Conservation (phyloP, 1,140 invertebrate genomes). For the Drosophila prosaltans region DNA sequence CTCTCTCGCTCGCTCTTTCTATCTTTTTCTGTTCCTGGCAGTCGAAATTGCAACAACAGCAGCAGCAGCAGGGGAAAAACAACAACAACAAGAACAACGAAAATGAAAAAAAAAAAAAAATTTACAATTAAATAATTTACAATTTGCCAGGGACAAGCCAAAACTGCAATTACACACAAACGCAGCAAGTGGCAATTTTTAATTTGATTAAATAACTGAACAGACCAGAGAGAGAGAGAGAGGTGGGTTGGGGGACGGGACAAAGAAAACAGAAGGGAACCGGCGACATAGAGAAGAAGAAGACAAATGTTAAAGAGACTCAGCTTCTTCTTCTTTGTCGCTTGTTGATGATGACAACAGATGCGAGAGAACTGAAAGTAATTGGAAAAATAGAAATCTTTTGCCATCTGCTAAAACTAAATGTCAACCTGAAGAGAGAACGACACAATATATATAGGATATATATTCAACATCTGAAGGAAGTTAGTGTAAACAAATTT, state of each 20-base stretch:
- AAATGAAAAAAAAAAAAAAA: conserved; percentile 23
- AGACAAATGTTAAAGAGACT: no score
- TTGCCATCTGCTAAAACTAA: no score
- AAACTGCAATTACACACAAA: conserved; percentile 30
- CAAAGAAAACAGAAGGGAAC: neutral
- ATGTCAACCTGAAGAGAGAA: no score
- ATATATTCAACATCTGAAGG: no score
- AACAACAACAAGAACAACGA: neutral
- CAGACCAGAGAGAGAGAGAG: conserved; percentile 23
- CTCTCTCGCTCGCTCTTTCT: neutral
- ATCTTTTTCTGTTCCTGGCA: conserved; percentile 42
- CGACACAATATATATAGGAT: no score
- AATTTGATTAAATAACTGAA: conserved; percentile 58
- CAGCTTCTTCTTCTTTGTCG: no score
- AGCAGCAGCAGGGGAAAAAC: neutral
- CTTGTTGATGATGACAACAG: no score
- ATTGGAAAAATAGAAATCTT: no score
- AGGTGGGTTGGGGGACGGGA: neutral
- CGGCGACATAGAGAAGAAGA: neutral
- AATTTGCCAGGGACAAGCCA: conserved; percentile 53
- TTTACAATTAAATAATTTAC: conserved; percentile 57
- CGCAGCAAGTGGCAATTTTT: conserved; percentile 58
- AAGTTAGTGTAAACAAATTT: no score
- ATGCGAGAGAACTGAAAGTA: no score
- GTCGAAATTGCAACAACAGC: conserved; percentile 19